Conservation (phyloP, 2,888 invertebrate genomes). For the Limnephilus rhombicus region DNA sequence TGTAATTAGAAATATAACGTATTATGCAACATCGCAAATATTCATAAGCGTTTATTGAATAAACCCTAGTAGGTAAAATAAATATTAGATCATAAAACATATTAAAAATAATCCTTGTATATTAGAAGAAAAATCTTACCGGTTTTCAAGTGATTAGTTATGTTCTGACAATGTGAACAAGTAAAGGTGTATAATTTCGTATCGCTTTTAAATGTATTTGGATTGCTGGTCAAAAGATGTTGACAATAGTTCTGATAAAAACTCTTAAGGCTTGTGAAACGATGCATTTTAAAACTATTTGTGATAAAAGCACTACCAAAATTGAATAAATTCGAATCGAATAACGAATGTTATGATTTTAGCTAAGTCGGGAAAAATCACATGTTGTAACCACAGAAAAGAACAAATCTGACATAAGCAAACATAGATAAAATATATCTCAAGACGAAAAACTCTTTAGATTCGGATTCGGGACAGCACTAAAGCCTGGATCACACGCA, state of each 20-base stretch:
- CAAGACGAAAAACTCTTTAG: too few species aligned
- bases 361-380: constrained; percentile 34
- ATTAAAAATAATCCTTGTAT: neutral
- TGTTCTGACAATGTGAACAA: constrained; percentile 56
- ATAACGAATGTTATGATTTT: constrained; percentile 27
- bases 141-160: constrained; percentile 43
- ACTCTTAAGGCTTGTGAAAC: constrained; percentile 73
- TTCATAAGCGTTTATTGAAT: neutral
- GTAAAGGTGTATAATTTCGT: constrained; percentile 42
- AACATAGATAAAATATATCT: neutral
- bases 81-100: neutral
- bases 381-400: constrained; percentile 42
- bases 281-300: constrained; percentile 72
- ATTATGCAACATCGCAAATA: constrained; percentile 51
- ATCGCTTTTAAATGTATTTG: constrained; percentile 23
- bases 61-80: constrained; percentile 26
- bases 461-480: neutral
- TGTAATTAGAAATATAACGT: constrained; percentile 21
- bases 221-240: constrained; percentile 65
- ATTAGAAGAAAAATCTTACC: constrained; percentile 32
- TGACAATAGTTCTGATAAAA: constrained; percentile 73
- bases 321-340: neutral
- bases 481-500: too few species aligned
- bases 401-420: constrained; percentile 15
- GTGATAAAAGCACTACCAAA: constrained; percentile 4